Evolutionary conservation across 2,888 invertebrate genomes (phyloP).

Genomic region (Phyllotreta striolata): DNA sequence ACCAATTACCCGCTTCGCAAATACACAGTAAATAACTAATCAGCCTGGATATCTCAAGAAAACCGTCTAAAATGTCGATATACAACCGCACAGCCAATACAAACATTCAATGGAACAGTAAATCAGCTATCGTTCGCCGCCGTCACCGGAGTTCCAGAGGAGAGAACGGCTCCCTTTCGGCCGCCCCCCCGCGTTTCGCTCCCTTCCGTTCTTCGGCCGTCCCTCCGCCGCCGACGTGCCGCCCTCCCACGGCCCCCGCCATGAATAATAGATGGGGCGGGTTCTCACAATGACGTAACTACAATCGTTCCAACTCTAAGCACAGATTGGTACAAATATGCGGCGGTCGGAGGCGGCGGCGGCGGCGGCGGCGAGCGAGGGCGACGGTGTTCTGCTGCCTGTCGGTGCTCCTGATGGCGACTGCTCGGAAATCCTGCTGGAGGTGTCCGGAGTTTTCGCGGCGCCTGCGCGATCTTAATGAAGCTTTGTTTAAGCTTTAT

Average conservation of each 20-base stretch:
- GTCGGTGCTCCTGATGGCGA: constrained; percentile 15
- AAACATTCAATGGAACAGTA: constrained; percentile 38
- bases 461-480: background rate
- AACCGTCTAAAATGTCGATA: constrained; percentile 20
- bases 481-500: background rate
- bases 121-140: constrained; percentile 40
- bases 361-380: constrained; percentile 1
- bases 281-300: constrained; percentile 62
- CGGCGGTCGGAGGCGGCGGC: constrained; percentile 38
- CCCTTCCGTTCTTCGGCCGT: constrained; percentile 16
- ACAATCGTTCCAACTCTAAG: constrained; percentile 59
- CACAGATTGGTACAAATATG: constrained; percentile 58
- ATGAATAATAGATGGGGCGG: constrained; percentile 61
- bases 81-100: constrained; percentile 31
- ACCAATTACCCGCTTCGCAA: no score
- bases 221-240: constrained; percentile 28
- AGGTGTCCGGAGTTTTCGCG: background rate
- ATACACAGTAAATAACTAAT: no score
- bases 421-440: constrained; percentile 1
- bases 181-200: constrained; percentile 14
- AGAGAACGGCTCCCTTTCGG: constrained; percentile 22
- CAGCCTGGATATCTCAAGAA: no score
- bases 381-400: constrained; percentile 10
- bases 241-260: constrained; percentile 40
- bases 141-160: constrained; percentile 33